Evolutionary conservation across 2,888 invertebrate genomes (phyloP).

Genomic region (Dromius quadrimaculatus): DNA sequence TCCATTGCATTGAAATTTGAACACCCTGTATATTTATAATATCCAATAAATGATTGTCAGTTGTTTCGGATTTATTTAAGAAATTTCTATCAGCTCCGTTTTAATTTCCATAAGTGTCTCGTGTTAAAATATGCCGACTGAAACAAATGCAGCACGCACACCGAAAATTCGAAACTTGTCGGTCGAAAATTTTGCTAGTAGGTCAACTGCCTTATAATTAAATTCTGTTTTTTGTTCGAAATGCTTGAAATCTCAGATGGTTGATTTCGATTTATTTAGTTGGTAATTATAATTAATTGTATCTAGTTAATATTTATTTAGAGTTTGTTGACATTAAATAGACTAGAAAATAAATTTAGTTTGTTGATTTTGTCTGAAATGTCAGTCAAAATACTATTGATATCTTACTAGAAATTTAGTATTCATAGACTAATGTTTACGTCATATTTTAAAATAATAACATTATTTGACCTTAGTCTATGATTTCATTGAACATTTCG

Average conservation of each 20-base stretch:
- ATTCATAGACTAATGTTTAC: neutral
- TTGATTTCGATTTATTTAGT: slow-evolving; percentile 33
- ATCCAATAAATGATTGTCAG: too few species aligned
- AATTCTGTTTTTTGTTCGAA: slow-evolving; percentile 38
- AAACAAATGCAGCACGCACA: slow-evolving; percentile 27
- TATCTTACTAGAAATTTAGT: neutral
- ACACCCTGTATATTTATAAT: too few species aligned
- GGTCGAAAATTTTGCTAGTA: slow-evolving; percentile 32
- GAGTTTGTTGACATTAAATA: slow-evolving; percentile 8
- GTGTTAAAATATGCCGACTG: slow-evolving; percentile 23
- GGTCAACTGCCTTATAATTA: slow-evolving; percentile 38
- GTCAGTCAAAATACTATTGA: neutral
- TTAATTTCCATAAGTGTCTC: slow-evolving; percentile 45
- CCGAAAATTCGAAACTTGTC: slow-evolving; percentile 26
- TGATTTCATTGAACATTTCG: slow-evolving; percentile 6
- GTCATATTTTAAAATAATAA: slow-evolving; percentile 25
- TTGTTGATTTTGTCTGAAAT: neutral
- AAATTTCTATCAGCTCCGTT: too few species aligned
- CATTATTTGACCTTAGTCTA: slow-evolving; percentile 6
- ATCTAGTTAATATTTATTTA: slow-evolving; percentile 24
- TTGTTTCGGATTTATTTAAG: too few species aligned
- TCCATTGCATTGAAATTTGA: too few species aligned
- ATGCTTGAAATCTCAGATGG: slow-evolving; percentile 7
- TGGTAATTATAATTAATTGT: slow-evolving; percentile 32
- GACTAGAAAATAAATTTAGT: neutral